Base-by-base conservation (phyloP, 2,113 vertebrate species). In the Halcyon senegalensis region DNA sequence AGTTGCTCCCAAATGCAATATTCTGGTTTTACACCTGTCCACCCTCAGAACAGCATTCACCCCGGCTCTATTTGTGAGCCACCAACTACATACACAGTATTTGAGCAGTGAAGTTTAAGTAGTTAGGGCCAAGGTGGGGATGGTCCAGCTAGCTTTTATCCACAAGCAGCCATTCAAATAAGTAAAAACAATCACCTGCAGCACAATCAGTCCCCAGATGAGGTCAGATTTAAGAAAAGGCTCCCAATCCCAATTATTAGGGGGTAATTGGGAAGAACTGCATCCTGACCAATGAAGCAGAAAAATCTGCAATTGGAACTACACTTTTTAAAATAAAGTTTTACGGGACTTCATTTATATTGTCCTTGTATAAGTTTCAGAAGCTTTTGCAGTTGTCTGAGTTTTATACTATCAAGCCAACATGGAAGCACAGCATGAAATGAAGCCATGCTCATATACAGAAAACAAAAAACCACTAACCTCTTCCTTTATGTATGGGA, bases 141-240 rank as follows among this genome's bases (percentile, higher is more conserved):
- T 11, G 48, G 87, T 21, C 79, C 90, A 90, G 11, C 18, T 73
- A 53, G 33, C 17, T 76, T 85, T 79, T 10, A 90, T 35, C 12
- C 70, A 41, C 10, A 18, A 88, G 55, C 27, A 86, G 28, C 28
- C 50, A 53, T 41, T 76, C 75, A 53, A 59, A 84, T 15, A 64
- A 79, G 19, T 17, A 25, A 82, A 93, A 90, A 10, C 31, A 50
- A 81, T 58, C 39, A 73, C 18, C 39, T 19, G 24, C 35, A 84
- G 64, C 62, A 89, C 4, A 2, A 63, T 55, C 48, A 75, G 37
- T 48, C n/a, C 59, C 43, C 4, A 0, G 0, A 28, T 1, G 7
- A 93, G 55, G 46, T 77, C 62, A 88, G 13, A 25, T 37, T 85
- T 62, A 85, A 79, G 51, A 67, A 88, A 83, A 85, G 43, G 48